These are phyloP conservation scores for Empis stercorea DNA, from an alignment of 2,888 invertebrate genomes.

Conservation along the genomic window DNA sequence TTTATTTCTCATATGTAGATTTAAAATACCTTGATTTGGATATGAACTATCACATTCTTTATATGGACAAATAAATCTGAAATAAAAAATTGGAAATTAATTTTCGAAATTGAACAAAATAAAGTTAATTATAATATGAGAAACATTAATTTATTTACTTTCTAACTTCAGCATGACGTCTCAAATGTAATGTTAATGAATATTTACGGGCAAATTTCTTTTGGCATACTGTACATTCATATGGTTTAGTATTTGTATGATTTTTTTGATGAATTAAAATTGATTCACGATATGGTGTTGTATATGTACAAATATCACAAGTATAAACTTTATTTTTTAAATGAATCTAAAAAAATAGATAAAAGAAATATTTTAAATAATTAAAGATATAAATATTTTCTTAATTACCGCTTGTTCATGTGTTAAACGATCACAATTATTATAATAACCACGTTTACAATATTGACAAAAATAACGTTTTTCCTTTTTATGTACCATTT, in stretches of 20 bases:
- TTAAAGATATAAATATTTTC: too few species aligned
- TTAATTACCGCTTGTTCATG: slow-evolving; percentile 24
- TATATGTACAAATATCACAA: slow-evolving; percentile 20
- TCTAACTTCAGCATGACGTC: slow-evolving; percentile 21
- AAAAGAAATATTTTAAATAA: too few species aligned
- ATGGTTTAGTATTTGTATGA: slow-evolving; percentile 23
- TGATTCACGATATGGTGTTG: slow-evolving; percentile 25
- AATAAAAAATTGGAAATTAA: not conserved
- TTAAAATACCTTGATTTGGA: slow-evolving; percentile 9
- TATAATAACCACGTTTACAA: slow-evolving; percentile 30
- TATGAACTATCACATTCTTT: slow-evolving; percentile 9
- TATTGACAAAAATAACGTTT: slow-evolving; percentile 26
- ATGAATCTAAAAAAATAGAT: not conserved
- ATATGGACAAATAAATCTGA: slow-evolving; percentile 9
- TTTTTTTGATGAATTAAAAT: slow-evolving; percentile 25
- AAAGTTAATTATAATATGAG: too few species aligned
- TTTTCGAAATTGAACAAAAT: too few species aligned
- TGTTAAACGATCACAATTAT: slow-evolving; percentile 26
- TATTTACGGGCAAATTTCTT: slow-evolving; percentile 26
- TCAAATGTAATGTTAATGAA: slow-evolving; percentile 22
- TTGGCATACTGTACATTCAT: slow-evolving; percentile 23
- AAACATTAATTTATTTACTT: slow-evolving; percentile 17
- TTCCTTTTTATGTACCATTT: slow-evolving; percentile 25
- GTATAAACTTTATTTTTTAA: not conserved
- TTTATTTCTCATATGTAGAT: slow-evolving; percentile 8